These are phyloP conservation scores for Exaiptasia diaphana DNA, from an alignment of 64 coral and sea anemone genomes.

Conservation along the genomic window DNA sequence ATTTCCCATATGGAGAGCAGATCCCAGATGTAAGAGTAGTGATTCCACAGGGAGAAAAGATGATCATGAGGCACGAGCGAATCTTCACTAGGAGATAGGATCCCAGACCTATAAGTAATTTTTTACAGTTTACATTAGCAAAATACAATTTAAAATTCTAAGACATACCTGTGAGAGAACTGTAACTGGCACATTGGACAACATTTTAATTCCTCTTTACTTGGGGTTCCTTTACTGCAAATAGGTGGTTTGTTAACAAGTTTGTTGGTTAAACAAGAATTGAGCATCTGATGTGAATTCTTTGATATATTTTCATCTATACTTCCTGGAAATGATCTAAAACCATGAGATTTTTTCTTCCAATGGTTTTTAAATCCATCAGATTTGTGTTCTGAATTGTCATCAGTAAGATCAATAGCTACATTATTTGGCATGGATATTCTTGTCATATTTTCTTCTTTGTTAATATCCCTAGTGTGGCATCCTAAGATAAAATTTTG, in stretches of 20 bases:
- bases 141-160: too few relatives aligned
- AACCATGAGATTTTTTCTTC: not conserved
- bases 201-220: not conserved
- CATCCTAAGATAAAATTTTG: not conserved
- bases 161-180: slow-evolving; percentile 1
- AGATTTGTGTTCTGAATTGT: not conserved
- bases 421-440: too few relatives aligned
- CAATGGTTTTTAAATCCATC: not conserved
- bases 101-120: not conserved
- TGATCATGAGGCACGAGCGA: too few relatives aligned
- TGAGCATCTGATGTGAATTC: not conserved
- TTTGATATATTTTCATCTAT: not conserved
- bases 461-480: too few relatives aligned
- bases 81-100: not conserved
- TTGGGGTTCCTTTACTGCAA: not conserved
- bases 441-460: too few relatives aligned
- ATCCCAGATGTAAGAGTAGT: too few relatives aligned
- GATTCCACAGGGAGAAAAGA: too few relatives aligned
- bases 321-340: not conserved
- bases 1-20: too few relatives aligned
- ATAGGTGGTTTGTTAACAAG: not conserved
- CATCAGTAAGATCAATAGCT: not conserved
- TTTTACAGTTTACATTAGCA: not conserved
- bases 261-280: not conserved
- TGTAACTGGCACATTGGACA: slow-evolving; percentile 21